Evolutionary conservation across 2,797 vertebrate genomes (phyloP), one percentile per base, ranked within the genome.

Genomic region (Brotula barbata): DNA sequence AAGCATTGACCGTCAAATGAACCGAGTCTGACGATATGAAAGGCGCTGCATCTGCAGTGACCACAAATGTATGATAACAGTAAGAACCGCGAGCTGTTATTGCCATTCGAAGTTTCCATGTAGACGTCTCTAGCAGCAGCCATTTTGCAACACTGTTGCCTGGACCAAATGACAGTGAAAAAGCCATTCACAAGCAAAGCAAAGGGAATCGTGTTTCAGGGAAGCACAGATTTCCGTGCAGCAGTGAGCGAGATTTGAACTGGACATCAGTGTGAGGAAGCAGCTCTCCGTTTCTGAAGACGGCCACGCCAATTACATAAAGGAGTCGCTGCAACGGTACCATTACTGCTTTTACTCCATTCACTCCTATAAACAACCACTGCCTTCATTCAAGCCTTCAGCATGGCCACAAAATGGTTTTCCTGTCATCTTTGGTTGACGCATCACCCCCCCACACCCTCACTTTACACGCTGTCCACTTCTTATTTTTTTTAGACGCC

Each of bases 41-140:
- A 48, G 58, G 64, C 16, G 40, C 54, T 1, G 62, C 74, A 55
- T 59, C 74, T 28, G 52, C 54, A 41, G 60, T 33, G 22, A 45
- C 57, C 39, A 61, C 69, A 69, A 68, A 72, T 6, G 45, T 36
- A 36, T 6, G 6, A 36, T 19, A 55, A 66, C 65, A 39, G 82
- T 71, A 73, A 68, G 64, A 75, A 63, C 61, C 68, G 64, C 52
- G 28, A 67, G 39, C 74, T 70, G 67, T 46, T 72, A 73, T 78
- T 88, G 86, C 79, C 85, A 86, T 87, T 89, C 82, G 89, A 89
- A 89, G 85, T 89, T 89, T 85, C 71, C 77, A 79, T 80, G 81
- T 83, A 78, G 72, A 83, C 80, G 77, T 79, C 74, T 87, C 40
- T 23, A 83, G 88, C 84, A 89, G 89, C 89, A 89, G 89, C 89